Evolutionary conservation across 2,888 invertebrate genomes (phyloP), one percentile per base, ranked within the genome.

Genomic region (Drosophila yooni): DNA sequence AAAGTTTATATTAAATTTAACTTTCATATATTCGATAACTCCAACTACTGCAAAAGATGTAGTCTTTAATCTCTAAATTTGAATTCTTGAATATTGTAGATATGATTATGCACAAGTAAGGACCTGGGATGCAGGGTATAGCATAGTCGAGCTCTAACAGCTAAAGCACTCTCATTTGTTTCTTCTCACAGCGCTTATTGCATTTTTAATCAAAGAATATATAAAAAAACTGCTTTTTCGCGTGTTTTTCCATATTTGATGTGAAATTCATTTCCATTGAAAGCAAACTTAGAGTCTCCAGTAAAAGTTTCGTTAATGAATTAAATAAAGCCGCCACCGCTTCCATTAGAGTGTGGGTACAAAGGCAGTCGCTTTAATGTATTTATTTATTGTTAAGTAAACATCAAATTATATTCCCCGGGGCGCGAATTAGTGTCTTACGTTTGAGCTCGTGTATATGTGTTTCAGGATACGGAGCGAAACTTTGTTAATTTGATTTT

Each of bases 241-340:
- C 52, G 27, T 58, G 70, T 57, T 72, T 67, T 67, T 38, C 31
- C 53, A 59, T 50, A 73, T 69, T 62, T 61, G 33, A 76, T 73
- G 68, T 77, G 51, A 52, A 52, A 73, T 62, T 62, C 51, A 76
- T 69, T 76, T 73, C 50, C 69, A 65, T 77, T 76, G 50, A 58
- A 67, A 43, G 13, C n/a, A 36, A 66, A 60, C 68, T 76, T 76
- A 48, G 61, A 72, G 50, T 71, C 8, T 40, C 40, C 21, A 36
- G 34, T 29, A 57, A 36, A n/a, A 18, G 34, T 46, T 50, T 10
- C n/a, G 11, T 57, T 15, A 31, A 72, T 54, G 38, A 46, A 51
- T 72, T 38, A 18, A 58, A 58, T 53, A 58, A 63, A 46, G 25
- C 46, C 46, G 25, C 25, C 25, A 25, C 7, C 25, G 25, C 3